A percentile compares a stretch with the other conserved stretches of the same genome.
Conservation (phyloP, 53 echinoderm and acorn worm genomes). For the Echinarachnius parma region DNA sequence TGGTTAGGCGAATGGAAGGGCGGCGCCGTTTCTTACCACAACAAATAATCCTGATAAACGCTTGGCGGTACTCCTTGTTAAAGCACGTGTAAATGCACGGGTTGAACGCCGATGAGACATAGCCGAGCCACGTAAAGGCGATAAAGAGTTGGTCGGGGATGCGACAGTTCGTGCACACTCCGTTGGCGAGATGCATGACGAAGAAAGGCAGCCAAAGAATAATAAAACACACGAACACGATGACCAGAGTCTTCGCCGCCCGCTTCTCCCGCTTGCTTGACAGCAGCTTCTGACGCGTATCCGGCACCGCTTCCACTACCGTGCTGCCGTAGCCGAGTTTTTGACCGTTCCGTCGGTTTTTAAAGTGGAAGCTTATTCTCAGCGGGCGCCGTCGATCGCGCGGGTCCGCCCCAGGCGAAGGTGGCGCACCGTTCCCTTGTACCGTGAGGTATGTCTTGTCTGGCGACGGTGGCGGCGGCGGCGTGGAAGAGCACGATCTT, state of each 20-base stretch:
- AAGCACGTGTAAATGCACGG: constrained; percentile 98
- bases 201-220: constrained; percentile 98
- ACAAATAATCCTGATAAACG: constrained; percentile 85
- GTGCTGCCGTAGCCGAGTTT: constrained; percentile 71
- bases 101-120: constrained; percentile 91
- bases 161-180: constrained; percentile 70
- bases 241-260: constrained; percentile 92
- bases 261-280: constrained; percentile 85
- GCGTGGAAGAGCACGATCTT: constrained; percentile 17
- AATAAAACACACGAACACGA: constrained; percentile 95
- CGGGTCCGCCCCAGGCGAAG: constrained; percentile 27
- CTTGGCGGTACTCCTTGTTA: constrained; percentile 88
- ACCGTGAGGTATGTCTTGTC: constrained; percentile 37
- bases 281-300: constrained; percentile 63
- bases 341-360: constrained; percentile 42
- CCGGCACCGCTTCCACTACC: constrained; percentile 66
- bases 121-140: constrained; percentile 94
- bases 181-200: constrained; percentile 86
- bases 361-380: constrained; percentile 75
- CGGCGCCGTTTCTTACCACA: constrained; percentile 35
- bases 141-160: constrained; percentile 84
- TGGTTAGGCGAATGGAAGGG: constrained; percentile 44
- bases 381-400: constrained; percentile 46
- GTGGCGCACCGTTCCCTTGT: constrained; percentile 38
- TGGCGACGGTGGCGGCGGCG: constrained; percentile 33